Conservation (phyloP, 2,888 invertebrate species). For the Encarsia formosa region DNA sequence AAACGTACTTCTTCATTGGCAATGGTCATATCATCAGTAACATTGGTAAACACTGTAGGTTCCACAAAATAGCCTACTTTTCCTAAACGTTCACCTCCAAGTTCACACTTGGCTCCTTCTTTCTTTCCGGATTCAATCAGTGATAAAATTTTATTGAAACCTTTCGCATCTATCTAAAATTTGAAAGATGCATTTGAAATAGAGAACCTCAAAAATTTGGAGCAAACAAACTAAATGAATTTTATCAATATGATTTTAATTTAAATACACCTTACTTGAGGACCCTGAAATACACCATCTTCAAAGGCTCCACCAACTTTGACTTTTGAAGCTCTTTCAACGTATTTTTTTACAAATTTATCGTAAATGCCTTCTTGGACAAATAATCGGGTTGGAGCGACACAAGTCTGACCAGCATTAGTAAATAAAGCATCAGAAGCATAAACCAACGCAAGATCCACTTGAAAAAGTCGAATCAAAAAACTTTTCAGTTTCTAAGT, state of each 20-base stretch:
- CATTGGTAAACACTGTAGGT: conserved; percentile 54
- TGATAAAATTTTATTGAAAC: conserved; percentile 70
- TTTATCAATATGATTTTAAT: neutral
- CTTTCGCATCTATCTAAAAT: conserved; percentile 64
- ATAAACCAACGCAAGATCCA: conserved; percentile 35
- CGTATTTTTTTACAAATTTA: conserved; percentile 54
- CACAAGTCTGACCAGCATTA: conserved; percentile 60
- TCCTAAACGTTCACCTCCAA: conserved; percentile 70
- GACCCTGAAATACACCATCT: conserved; percentile 52
- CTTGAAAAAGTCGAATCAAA: conserved; percentile 23
- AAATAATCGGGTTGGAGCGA: conserved; percentile 58
- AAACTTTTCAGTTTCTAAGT: neutral
- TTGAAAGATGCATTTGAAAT: neutral
- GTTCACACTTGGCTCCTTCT: conserved; percentile 73
- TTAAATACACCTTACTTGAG: conserved; percentile 50
- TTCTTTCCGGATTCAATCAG: conserved; percentile 73
- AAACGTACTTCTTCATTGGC: conserved; percentile 52
- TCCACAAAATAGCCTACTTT: conserved; percentile 68
- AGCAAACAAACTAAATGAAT: neutral
- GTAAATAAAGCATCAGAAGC: conserved; percentile 54
- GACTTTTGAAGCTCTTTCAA: conserved; percentile 47
- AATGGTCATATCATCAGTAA: conserved; percentile 53
- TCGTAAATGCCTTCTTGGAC: conserved; percentile 58
- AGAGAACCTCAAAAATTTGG: neutral
- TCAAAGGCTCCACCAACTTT: conserved; percentile 57